Percentiles rank a stretch among this genome's conserved stretches.
phyloP scores from a whole-genome alignment of 1,140 invertebrate genomes.

The Schlechtendalia chinensis region DNA sequence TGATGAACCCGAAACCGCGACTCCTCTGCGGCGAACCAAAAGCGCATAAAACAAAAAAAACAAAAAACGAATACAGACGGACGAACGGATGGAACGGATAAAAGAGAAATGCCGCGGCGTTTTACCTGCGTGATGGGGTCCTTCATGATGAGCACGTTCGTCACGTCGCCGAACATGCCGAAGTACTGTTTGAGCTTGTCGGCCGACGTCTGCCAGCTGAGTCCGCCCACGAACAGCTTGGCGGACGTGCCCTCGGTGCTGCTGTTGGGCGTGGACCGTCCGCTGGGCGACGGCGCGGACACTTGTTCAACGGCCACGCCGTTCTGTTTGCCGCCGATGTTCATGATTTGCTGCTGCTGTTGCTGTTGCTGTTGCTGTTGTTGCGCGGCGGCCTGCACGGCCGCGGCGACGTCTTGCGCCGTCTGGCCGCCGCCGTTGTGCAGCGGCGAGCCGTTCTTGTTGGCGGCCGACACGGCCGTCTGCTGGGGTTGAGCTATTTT shows the following conservation, averaged over 20 bases:
- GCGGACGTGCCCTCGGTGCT: constrained; percentile 70
- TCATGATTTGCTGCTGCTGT: constrained; percentile 10
- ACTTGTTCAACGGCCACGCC: constrained; percentile 46
- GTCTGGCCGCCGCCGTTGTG: constrained; percentile 50
- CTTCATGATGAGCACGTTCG: constrained; percentile 92
- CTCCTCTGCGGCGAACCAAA: constrained; percentile 70
- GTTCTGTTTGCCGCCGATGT: constrained; percentile 39
- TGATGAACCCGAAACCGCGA: constrained; percentile 91
- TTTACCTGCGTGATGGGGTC: constrained; percentile 87
- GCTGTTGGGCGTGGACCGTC: constrained; percentile 55
- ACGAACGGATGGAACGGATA: not conserved
- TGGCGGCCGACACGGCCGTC: constrained; percentile 2
- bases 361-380: not conserved
- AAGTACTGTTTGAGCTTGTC: constrained; percentile 89
- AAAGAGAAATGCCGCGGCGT: too few species aligned
- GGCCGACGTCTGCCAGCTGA: constrained; percentile 87
- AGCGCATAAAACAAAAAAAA: too few species aligned
- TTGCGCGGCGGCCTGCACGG: constrained; percentile 27
- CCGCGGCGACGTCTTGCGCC: constrained; percentile 40
- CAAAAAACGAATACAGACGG: constrained; percentile 1
- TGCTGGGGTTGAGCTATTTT: constrained; percentile 44
- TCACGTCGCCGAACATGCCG: constrained; percentile 84
- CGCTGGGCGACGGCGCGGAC: constrained; percentile 56
- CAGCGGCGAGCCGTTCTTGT: constrained; percentile 40
- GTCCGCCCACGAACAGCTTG: constrained; percentile 85